Percentiles rank a stretch among this genome's conserved stretches.
phyloP scores from a whole-genome alignment of 2,888 invertebrate genomes.

The Tipula lateralis region DNA sequence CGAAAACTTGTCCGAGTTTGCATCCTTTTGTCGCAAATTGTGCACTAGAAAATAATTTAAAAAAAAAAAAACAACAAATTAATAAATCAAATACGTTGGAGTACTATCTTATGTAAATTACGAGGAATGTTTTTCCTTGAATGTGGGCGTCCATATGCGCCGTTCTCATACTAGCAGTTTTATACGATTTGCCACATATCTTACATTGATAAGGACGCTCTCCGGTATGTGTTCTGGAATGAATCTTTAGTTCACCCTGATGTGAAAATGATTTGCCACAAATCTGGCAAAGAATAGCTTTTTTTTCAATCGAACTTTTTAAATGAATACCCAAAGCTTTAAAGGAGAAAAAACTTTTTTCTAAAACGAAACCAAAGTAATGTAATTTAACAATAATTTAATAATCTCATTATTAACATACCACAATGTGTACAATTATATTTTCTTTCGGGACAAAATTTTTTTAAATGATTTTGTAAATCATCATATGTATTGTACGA shows the following conservation, averaged over 20 bases:
- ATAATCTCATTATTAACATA: conserved; percentile 29
- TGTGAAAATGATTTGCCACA: conserved; percentile 34
- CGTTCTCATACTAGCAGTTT: conserved; percentile 92
- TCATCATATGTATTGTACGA: conserved; percentile 32
- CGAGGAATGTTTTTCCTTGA: conserved; percentile 33
- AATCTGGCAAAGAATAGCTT: conserved; percentile 30
- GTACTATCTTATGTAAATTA: neutral
- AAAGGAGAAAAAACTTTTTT: conserved; percentile 34
- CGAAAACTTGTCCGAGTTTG: conserved; percentile 33
- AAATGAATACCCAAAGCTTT: conserved; percentile 33
- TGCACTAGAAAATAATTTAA: conserved; percentile 31
- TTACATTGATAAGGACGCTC: conserved; percentile 93
- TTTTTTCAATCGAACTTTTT: conserved; percentile 31
- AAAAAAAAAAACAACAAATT: neutral
- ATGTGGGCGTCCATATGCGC: conserved; percentile 92
- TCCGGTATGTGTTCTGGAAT: conserved; percentile 87
- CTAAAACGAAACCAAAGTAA: conserved; percentile 31
- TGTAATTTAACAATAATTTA: no score
- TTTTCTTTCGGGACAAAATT: conserved; percentile 32
- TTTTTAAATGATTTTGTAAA: conserved; percentile 33
- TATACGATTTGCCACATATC: conserved; percentile 89
- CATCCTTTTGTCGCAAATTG: conserved; percentile 32
- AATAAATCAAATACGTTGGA: neutral
- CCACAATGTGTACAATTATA: conserved; percentile 34
- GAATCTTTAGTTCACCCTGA: conserved; percentile 81